Conservation (phyloP, 2,113 vertebrate genomes). For the Apteryx mantelli region DNA sequence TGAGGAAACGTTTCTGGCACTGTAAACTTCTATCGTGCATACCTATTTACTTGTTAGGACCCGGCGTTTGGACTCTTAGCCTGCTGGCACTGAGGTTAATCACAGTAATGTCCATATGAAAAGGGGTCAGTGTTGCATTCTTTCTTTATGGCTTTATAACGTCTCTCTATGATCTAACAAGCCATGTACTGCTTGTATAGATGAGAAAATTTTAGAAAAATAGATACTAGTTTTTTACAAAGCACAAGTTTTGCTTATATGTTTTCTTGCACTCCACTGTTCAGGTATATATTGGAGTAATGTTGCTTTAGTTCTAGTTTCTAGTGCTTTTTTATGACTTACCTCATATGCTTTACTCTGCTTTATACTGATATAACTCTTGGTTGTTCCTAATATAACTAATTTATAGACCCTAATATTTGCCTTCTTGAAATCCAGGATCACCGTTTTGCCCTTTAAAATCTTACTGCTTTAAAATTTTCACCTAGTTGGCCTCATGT, state of each 20-base stretch:
- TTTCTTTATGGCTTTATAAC: not conserved
- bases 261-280: not conserved
- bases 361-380: not conserved
- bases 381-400: not conserved
- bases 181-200: not conserved
- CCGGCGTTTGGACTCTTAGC: not conserved
- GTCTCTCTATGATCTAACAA: not conserved
- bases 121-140: not conserved
- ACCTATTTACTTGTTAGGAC: not conserved
- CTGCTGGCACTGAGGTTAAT: not conserved
- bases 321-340: not conserved
- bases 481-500: not conserved
- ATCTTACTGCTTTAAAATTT: not conserved
- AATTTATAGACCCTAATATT: not conserved
- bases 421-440: not conserved
- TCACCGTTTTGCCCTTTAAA: not conserved
- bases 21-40: not conserved
- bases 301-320: not conserved
- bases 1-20: not conserved
- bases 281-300: not conserved
- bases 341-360: not conserved
- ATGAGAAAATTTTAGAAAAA: not conserved
- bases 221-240: rapidly evolving
- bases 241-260: not conserved
- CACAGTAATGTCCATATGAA: not conserved